Conservation (phyloP, 2,888 invertebrate species). For the Aphrophora alni region DNA sequence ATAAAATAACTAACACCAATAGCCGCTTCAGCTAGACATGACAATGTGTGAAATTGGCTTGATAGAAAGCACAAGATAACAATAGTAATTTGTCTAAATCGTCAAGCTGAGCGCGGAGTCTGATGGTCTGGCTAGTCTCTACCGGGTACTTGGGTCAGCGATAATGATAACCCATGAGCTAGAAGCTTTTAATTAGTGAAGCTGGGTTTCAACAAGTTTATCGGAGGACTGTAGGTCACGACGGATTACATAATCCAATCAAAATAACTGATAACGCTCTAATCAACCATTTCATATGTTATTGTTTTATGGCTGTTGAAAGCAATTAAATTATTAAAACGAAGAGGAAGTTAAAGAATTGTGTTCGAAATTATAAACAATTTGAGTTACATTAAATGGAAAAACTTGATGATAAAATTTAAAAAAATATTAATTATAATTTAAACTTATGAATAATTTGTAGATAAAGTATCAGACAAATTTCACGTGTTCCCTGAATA, state of each 20-base stretch:
- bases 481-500: too few species aligned
- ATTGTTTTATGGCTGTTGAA: neutral
- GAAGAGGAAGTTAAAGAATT: neutral
- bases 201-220: neutral
- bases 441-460: too few species aligned
- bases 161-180: neutral
- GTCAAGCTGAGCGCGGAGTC: too few species aligned
- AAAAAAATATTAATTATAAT: too few species aligned
- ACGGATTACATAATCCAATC: neutral
- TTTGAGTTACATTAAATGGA: too few species aligned
- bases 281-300: neutral
- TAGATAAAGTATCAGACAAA: too few species aligned
- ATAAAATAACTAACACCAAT: too few species aligned
- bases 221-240: neutral
- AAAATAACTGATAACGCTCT: neutral
- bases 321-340: neutral
- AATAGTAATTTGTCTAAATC: neutral
- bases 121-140: neutral
- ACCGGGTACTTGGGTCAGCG: neutral
- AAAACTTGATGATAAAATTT: too few species aligned
- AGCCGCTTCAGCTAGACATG: neutral
- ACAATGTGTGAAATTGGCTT: slow-evolving; percentile 2
- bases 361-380: too few species aligned
- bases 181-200: slow-evolving; percentile 9
- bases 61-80: neutral